phyloP scores from a whole-genome alignment of 2,888 invertebrate genomes.

The Adineta ricciae region DNA sequence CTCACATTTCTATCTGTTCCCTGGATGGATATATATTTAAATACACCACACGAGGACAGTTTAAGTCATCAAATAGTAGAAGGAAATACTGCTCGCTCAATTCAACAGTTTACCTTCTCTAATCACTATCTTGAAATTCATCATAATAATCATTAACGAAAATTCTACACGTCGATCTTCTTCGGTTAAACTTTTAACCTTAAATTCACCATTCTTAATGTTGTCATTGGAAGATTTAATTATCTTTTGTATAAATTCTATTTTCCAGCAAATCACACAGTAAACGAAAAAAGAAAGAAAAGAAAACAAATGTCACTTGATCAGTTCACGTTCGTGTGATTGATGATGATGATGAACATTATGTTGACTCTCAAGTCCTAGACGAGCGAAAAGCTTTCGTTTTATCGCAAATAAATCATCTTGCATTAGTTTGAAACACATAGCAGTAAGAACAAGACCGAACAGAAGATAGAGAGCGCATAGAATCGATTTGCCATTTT shows the following conservation, averaged over 20 bases:
- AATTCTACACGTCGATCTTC: background rate
- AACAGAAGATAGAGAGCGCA: conserved; percentile 28
- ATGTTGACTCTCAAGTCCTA: background rate
- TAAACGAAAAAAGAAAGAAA: background rate
- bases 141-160: too few relatives aligned
- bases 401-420: conserved; percentile 25
- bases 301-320: background rate
- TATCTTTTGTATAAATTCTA: background rate
- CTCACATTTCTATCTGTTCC: background rate
- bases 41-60: background rate
- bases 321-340: background rate
- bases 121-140: too few relatives aligned
- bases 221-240: too few relatives aligned
- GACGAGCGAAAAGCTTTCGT: background rate
- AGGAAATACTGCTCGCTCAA: too few relatives aligned
- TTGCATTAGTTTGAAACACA: conserved; percentile 35
- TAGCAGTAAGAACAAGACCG: conserved; percentile 35
- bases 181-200: background rate
- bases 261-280: background rate
- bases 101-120: too few relatives aligned
- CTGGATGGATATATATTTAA: too few relatives aligned
- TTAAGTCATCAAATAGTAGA: background rate
- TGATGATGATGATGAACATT: background rate
- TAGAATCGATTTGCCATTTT: conserved; percentile 23
- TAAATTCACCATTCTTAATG: too few relatives aligned